phyloP scores from a whole-genome alignment of 1,140 invertebrate species.

The Pseudachorutes palmiensis region DNA sequence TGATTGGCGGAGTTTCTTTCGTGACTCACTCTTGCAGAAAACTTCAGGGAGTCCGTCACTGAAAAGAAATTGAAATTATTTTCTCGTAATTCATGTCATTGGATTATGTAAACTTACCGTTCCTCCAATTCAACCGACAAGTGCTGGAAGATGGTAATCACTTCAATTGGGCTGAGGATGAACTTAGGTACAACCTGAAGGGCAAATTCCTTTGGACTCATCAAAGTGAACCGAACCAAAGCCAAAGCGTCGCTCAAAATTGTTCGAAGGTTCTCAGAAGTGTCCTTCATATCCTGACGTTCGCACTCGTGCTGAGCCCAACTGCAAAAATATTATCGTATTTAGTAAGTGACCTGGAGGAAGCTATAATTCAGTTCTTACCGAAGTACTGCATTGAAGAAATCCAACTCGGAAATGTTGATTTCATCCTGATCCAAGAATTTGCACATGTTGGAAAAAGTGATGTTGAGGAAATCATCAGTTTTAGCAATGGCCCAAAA shows the following conservation, averaged over 20 bases:
- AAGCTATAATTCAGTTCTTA: no score
- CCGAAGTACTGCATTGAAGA: constrained; percentile 10
- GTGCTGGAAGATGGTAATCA: constrained; percentile 61
- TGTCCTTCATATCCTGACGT: constrained; percentile 55
- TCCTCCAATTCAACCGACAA: constrained; percentile 46
- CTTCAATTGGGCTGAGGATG: constrained; percentile 64
- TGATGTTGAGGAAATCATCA: constrained; percentile 12
- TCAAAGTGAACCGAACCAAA: constrained; percentile 73
- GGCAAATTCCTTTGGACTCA: constrained; percentile 82
- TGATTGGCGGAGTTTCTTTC: constrained; percentile 11
- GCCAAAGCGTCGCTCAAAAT: constrained; percentile 60
- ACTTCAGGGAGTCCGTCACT: constrained; percentile 8
- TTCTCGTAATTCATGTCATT: neutral
- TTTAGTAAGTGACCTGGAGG: no score
- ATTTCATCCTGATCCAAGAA: constrained; percentile 11
- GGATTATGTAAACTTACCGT: constrained; percentile 66
- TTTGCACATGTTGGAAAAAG: constrained; percentile 9
- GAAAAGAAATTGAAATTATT: neutral
- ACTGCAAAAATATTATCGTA: no score
- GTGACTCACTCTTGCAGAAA: constrained; percentile 13
- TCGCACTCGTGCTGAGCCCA: constrained; percentile 76
- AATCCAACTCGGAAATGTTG: constrained; percentile 16
- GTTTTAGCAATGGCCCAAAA: constrained; percentile 12
- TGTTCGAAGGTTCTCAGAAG: constrained; percentile 60
- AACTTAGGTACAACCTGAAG: constrained; percentile 66